phyloP scores from a whole-genome alignment of 2,113 vertebrate genomes.

The Bucco capensis region DNA sequence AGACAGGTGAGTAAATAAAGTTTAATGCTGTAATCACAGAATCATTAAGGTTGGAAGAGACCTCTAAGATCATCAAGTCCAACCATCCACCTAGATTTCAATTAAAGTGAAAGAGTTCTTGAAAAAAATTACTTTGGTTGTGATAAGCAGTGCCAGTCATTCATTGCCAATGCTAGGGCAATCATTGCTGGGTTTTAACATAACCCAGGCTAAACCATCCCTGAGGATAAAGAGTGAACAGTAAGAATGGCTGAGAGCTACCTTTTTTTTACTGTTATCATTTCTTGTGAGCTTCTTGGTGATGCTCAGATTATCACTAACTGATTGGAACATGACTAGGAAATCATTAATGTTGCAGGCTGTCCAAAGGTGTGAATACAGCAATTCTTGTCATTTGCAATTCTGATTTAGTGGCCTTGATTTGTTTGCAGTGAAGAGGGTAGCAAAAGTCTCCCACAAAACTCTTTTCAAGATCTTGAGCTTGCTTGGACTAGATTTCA shows the following conservation, averaged over 20 bases:
- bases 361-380: neutral
- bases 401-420: neutral
- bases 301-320: neutral
- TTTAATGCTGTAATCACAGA: constrained; percentile 16
- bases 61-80: too few species aligned
- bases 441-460: neutral
- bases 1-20: constrained; percentile 61
- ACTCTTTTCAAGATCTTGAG: neutral
- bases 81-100: too few species aligned
- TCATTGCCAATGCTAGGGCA: neutral
- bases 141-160: neutral
- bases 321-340: neutral
- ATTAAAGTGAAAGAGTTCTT: neutral
- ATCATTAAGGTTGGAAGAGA: too few species aligned
- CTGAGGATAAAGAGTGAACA: neutral
- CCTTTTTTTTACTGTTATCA: neutral
- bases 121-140: neutral
- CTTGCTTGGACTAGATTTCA: neutral
- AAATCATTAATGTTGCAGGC: neutral
- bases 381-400: neutral
- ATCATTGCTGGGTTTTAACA: neutral
- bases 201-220: neutral
- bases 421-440: neutral
- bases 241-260: neutral
- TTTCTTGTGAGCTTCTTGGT: neutral